Percentiles rank a stretch among this genome's conserved stretches.
phyloP scores from a whole-genome alignment of 53 echinoderm and acorn worm species.

The Paelopatides confundens region DNA sequence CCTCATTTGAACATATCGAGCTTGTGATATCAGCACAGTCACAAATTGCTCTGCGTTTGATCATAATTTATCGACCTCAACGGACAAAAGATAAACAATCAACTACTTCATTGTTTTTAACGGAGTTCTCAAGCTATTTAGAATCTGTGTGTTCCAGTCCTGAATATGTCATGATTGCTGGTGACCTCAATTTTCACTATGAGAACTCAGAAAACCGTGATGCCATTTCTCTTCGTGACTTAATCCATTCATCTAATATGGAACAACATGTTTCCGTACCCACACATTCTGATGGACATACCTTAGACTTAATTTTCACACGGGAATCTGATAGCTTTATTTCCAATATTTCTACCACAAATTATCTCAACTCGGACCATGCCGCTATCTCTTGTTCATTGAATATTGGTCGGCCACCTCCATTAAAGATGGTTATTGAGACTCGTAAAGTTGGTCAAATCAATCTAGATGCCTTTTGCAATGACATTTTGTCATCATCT shows the following conservation, averaged over 20 bases:
- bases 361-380: conserved; percentile 49
- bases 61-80: conserved; percentile 22
- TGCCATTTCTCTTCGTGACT: conserved; percentile 48
- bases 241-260: conserved; percentile 55
- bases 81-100: conserved; percentile 20
- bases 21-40: conserved; percentile 3
- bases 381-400: conserved; percentile 26
- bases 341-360: conserved; percentile 2
- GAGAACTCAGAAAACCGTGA: conserved; percentile 35
- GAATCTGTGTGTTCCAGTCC: conserved; percentile 22
- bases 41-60: conserved; percentile 5
- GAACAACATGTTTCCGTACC: conserved; percentile 61
- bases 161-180: conserved; percentile 54
- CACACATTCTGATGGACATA: conserved; percentile 58
- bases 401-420: conserved; percentile 27
- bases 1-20: conserved; percentile 54
- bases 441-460: conserved; percentile 21
- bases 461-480: not conserved
- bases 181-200: conserved; percentile 71
- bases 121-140: conserved; percentile 39
- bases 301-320: conserved; percentile 69
- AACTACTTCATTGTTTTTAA: conserved; percentile 35
- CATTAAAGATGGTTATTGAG: not conserved
- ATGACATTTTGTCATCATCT: conserved; percentile 32
- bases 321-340: conserved; percentile 41